Conservation (phyloP, 2,888 invertebrate species). For the Dichetophora obliterata region DNA sequence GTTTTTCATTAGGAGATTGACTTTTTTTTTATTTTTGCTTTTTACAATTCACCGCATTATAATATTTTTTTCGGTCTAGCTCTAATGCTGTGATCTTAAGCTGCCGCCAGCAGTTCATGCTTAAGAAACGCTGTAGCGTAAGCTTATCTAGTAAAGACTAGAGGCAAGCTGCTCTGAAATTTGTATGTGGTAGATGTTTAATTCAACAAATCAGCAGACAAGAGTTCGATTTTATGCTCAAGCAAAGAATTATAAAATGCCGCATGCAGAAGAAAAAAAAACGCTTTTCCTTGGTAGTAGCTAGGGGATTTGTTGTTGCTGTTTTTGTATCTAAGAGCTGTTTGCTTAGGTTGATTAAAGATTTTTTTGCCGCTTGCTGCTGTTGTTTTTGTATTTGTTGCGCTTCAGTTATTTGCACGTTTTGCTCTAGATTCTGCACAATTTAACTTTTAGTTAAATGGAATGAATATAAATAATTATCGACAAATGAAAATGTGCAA, state of each 20-base stretch:
- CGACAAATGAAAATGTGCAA: conserved; percentile 10
- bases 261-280: not conserved
- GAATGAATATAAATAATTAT: conserved; percentile 11
- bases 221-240: not conserved
- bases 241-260: not conserved
- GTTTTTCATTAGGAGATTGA: not conserved
- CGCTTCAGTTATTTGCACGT: conserved; percentile 27
- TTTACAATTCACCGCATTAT: not conserved
- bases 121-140: too few species aligned
- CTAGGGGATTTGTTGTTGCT: not conserved
- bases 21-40: not conserved
- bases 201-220: not conserved
- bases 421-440: conserved; percentile 34
- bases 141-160: not conserved
- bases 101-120: too few species aligned
- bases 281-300: not conserved
- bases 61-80: not conserved
- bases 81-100: not conserved
- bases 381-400: conserved; percentile 12
- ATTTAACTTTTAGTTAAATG: conserved; percentile 13
- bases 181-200: not conserved
- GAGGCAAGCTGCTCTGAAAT: not conserved
- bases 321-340: not conserved
- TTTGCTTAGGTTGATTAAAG: not conserved
- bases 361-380: not conserved